Evolutionary conservation across 2,113 vertebrate species (phyloP).

Genomic region (Camarhynchus parvulus): DNA sequence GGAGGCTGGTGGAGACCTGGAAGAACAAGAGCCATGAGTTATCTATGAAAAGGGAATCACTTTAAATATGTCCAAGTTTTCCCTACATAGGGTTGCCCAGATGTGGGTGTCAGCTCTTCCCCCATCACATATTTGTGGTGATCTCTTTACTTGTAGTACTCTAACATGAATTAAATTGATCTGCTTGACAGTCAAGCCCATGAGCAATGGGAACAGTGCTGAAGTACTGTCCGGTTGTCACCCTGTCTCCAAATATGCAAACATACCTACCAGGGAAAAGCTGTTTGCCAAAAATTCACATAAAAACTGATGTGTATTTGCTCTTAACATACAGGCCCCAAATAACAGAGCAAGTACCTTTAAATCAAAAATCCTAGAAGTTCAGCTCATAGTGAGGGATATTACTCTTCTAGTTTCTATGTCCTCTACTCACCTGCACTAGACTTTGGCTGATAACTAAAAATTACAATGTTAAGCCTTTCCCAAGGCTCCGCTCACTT

Average conservation of each 20-base stretch:
- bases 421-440: neutral
- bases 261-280: neutral
- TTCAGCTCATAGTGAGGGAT: neutral
- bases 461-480: neutral
- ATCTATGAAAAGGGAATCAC: neutral
- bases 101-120: neutral
- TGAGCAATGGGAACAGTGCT: neutral
- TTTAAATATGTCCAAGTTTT: neutral
- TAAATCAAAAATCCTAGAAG: neutral
- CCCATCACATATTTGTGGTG: neutral
- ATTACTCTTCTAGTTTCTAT: neutral
- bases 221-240: neutral
- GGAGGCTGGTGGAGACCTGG: neutral
- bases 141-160: neutral
- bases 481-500: rapidly evolving
- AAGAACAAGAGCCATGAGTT: neutral
- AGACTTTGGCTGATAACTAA: neutral
- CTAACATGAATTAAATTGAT: neutral
- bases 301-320: neutral
- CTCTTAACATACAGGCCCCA: neutral
- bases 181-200: neutral
- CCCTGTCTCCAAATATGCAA: neutral
- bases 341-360: neutral
- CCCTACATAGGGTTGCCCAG: neutral
- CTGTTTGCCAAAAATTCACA: neutral